Base-by-base conservation (phyloP, 2,888 invertebrate genomes). In the Tipula unca region DNA sequence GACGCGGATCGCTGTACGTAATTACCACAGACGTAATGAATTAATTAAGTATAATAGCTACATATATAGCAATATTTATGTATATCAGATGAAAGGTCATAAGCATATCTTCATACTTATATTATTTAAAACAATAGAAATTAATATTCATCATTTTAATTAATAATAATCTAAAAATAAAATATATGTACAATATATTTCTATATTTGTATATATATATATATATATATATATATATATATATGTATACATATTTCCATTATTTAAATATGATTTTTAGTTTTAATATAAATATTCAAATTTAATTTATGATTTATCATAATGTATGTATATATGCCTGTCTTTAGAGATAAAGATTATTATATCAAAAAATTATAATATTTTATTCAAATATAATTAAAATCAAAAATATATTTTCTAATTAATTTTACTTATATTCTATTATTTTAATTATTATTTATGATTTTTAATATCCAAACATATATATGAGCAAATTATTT, bases 221-320 rank as follows among this genome's bases (percentile, higher is more conserved):
- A 42, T 42, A 42, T 42, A 35, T 4, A 35, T 54, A 17, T 54
- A 54, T 5, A n/a, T 6, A 48, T 5, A 32, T 32, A 32, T 32
- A 39, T 54, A 5, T 54, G 17, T 17, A 4, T 8, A 54, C n/a
- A 69, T 25, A 69, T 25, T 69, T 69, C 69, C n/a, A n/a, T n/a
- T n/a, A n/a, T n/a, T n/a, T n/a, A n/a, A 69, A 25, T 54, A 54
- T 54, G 17, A 17, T 54, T 54, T 54, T 4, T 54, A 17, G 17
- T 25, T 69, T 69, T 69, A 25, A 25, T 69, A 69, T 69, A 69
- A 69, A 69, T 69, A 69, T 69, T 48, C 48, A 48, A 48, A 48
- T 48, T n/a, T n/a, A n/a, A n/a, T n/a, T 69, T 69, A 69, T 69
- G 69, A 69, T 69, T 69, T 69, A 69, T 69, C 69, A 25, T 69